Conservation (phyloP, 2,888 invertebrate species). For the Syrista parreyssii region DNA sequence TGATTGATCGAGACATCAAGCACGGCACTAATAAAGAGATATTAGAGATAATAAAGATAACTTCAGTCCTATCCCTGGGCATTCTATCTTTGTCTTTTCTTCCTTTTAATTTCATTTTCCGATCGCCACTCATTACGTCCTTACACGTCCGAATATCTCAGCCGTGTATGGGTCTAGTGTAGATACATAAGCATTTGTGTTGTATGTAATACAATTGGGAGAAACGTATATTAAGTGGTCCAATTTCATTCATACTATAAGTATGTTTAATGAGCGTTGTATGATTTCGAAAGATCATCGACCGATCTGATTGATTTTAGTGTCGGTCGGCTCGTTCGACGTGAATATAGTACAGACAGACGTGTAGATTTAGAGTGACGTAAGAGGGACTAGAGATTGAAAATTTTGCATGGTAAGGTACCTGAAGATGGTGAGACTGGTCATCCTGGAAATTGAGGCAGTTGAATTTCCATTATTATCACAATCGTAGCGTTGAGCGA, state of each 20-base stretch:
- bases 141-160: background rate
- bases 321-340: background rate
- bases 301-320: background rate
- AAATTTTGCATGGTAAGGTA: background rate
- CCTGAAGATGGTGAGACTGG: background rate
- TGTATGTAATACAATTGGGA: background rate
- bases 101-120: constrained; percentile 4
- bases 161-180: background rate
- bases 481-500: background rate
- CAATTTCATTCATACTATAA: background rate
- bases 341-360: background rate
- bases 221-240: background rate
- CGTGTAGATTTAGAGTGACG: background rate
- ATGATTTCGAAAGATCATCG: background rate
- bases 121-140: background rate
- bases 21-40: constrained; percentile 2
- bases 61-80: background rate
- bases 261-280: background rate
- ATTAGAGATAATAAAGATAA: constrained; percentile 4
- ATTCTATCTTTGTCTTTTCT: background rate
- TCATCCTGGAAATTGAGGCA: background rate
- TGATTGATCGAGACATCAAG: constrained; percentile 6
- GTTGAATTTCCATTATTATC: constrained; percentile 4
- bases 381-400: background rate
- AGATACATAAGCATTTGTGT: background rate